Percentiles rank a stretch among this genome's conserved stretches.
Conservation (phyloP, 2,113 vertebrate species). For the Isichthys henryi region DNA sequence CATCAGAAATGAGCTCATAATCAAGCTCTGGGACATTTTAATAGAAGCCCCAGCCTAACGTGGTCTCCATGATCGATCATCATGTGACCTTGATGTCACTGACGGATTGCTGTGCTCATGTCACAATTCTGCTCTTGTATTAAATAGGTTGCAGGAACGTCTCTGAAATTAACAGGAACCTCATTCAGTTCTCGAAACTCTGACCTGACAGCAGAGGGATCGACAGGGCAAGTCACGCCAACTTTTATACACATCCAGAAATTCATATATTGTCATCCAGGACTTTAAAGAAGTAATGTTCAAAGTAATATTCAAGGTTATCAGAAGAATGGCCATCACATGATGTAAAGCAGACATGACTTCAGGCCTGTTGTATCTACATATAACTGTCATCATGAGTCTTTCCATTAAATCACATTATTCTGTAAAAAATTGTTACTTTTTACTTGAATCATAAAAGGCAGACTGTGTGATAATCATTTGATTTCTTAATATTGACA, state of each 20-base stretch:
- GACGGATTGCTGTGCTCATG: not conserved
- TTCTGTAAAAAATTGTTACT: not conserved
- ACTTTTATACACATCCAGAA: not conserved
- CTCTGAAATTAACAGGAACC: slow-evolving; percentile 67
- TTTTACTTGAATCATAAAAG: not conserved
- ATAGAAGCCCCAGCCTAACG: not conserved
- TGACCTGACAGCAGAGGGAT: slow-evolving; percentile 39
- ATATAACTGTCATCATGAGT: not conserved
- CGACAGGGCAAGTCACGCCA: not conserved
- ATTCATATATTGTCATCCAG: not conserved
- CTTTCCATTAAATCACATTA: not conserved
- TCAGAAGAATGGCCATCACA: not conserved
- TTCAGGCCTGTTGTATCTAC: not conserved
- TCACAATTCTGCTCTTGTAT: slow-evolving; percentile 11
- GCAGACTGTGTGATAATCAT: not conserved
- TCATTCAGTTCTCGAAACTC: slow-evolving; percentile 68
- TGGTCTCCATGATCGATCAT: not conserved
- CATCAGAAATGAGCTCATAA: not conserved
- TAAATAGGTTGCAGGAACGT: slow-evolving; percentile 68
- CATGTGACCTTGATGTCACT: not conserved
- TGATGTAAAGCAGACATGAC: not conserved
- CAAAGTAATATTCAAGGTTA: not conserved
- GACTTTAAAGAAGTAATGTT: not conserved
- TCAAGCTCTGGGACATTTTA: not conserved
- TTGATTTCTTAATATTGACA: not conserved